Base-by-base conservation (phyloP, 2,113 vertebrate species). In the Alligator sinensis region DNA sequence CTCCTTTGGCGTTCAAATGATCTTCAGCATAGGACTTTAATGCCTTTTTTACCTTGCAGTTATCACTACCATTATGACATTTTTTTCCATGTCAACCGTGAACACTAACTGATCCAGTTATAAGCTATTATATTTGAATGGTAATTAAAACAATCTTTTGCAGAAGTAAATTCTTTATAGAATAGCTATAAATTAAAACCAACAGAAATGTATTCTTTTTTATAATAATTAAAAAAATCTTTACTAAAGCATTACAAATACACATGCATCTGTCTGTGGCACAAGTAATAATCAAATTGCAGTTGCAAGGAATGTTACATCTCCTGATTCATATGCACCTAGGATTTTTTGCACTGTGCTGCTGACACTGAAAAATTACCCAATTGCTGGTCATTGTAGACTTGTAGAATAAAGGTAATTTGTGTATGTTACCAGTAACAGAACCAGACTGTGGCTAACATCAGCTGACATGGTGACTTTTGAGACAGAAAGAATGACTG, bases 331-430 rank as follows among this genome's bases (percentile, higher is more conserved):
- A 12, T 74, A 74, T 24, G 34, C 34, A 74, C 30, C 25, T 24
- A 47, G 22, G 21, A 74, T 74, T 72, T 38, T 21, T 34, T 47
- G 19, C 6, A 21, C 30, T 22, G 4, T 14, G 70, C 5, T 12
- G 22, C 21, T 21, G 47, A 74, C 70, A 74, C 34, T 74, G 70
- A 74, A 47, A 93, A 89, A 59, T 9, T 4, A 77, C 11, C 2
- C 1, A 0, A 47, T 74, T 22, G 47, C 5, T 0, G 60, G 19
- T 21, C 21, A 24, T 47, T 4, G 3, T 58, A 54, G 4, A 19
- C 6, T 13, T 78, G 11, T 14, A 80, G 80, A 30, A 19, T 1
- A 80, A 24, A 86, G 58, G 61, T 10, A 0, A 0, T 18, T 6
- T 66, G 28, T 4, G 5, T 80, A 28, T 7, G 80, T 19, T 82